phyloP scores from a whole-genome alignment of 2,888 invertebrate genomes.

The Bellardia bayeri region DNA sequence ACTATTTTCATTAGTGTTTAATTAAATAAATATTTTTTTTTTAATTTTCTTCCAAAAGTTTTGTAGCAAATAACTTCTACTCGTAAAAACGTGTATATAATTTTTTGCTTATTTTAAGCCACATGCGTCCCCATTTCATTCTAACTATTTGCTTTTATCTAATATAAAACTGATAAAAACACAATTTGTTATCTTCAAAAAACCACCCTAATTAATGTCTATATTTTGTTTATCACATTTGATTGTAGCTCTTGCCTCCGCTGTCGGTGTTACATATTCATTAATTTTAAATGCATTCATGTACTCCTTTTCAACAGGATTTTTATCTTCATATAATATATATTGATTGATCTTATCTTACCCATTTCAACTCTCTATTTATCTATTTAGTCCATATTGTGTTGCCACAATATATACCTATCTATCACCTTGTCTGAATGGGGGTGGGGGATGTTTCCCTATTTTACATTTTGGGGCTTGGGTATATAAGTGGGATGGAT shows the following conservation, averaged over 20 bases:
- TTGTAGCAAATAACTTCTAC: too few relatives aligned
- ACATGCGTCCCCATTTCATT: slow-evolving; percentile 38
- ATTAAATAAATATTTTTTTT: too few relatives aligned
- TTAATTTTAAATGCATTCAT: slow-evolving; percentile 54
- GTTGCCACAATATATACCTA: slow-evolving; percentile 30
- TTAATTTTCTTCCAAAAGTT: too few relatives aligned
- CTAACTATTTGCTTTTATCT: slow-evolving; percentile 45
- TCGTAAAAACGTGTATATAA: too few relatives aligned
- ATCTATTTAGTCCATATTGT: slow-evolving; percentile 59
- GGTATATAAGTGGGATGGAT: slow-evolving; percentile 78
- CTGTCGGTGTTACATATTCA: slow-evolving; percentile 21
- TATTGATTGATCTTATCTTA: slow-evolving; percentile 81
- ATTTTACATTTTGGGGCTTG: slow-evolving; percentile 41
- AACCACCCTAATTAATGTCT: slow-evolving; percentile 57
- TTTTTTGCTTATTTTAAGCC: neutral
- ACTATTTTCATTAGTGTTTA: too few relatives aligned
- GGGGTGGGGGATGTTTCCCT: slow-evolving; percentile 34
- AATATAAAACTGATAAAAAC: slow-evolving; percentile 50
- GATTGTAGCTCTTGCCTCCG: neutral
- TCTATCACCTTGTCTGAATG: slow-evolving; percentile 58
- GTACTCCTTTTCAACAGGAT: slow-evolving; percentile 53
- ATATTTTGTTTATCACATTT: slow-evolving; percentile 34
- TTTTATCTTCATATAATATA: slow-evolving; percentile 48
- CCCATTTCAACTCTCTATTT: slow-evolving; percentile 23
- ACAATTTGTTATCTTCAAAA: slow-evolving; percentile 45